A percentile compares a stretch with the other conserved stretches of the same genome.
These are phyloP conservation scores for Apogon talboti DNA, from an alignment of 2,797 vertebrate species.

Conservation along the genomic window DNA sequence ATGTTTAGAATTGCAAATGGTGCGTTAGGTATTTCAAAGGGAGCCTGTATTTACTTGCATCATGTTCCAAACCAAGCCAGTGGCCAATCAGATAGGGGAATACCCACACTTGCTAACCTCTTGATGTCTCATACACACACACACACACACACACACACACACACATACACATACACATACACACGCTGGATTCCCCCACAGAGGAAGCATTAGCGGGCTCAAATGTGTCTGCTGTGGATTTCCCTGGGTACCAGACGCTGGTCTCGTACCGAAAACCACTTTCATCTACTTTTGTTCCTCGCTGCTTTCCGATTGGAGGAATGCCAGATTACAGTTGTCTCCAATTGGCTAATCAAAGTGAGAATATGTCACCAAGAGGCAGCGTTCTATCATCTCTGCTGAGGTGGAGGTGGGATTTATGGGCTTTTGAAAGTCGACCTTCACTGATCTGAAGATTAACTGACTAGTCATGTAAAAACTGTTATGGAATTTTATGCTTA, in stretches of 20 bases:
- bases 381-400: conserved; percentile 22
- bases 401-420: background rate
- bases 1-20: conserved; percentile 82
- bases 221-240: conserved; percentile 55
- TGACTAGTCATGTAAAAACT: background rate
- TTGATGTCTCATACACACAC: too few relatives aligned
- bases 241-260: conserved; percentile 61
- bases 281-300: conserved; percentile 65
- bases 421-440: background rate
- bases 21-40: conserved; percentile 75
- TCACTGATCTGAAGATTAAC: background rate
- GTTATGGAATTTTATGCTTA: too few relatives aligned
- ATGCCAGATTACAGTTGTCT: conserved; percentile 35
- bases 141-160: too few relatives aligned
- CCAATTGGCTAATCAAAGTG: conserved; percentile 50
- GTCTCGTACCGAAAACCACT: conserved; percentile 58
- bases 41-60: conserved; percentile 71
- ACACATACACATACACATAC: conserved; percentile 4
- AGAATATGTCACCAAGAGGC: conserved; percentile 42
- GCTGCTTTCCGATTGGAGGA: conserved; percentile 44
- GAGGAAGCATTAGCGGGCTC: conserved; percentile 72
- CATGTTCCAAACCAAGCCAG: conserved; percentile 70
- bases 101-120: conserved; percentile 39
- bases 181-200: conserved; percentile 56
- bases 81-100: conserved; percentile 76